Percentiles rank a stretch among this genome's conserved stretches.
Conservation (phyloP, 2,113 vertebrate species). For the Calyptomena viridis region DNA sequence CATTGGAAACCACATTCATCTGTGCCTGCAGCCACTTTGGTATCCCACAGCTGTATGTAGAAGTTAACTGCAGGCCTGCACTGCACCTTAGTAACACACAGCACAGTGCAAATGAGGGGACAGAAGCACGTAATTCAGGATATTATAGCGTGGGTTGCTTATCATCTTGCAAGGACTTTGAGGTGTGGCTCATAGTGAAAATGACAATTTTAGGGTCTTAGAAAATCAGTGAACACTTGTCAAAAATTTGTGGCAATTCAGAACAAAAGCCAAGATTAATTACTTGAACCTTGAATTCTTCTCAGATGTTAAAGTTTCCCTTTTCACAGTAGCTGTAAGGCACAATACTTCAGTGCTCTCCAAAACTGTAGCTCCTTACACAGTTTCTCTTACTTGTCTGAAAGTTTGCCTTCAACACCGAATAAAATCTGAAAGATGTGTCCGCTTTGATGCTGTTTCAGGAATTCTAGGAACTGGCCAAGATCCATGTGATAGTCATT, state of each 20-base stretch:
- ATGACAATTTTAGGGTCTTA: background rate
- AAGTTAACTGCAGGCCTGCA: background rate
- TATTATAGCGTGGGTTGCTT: background rate
- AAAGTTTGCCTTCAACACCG: constrained; percentile 74
- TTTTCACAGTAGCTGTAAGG: background rate
- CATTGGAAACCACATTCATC: background rate
- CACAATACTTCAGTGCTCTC: background rate
- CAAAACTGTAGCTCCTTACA: background rate
- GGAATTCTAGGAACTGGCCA: constrained; percentile 77
- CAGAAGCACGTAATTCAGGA: background rate
- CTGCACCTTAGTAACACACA: background rate
- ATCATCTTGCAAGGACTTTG: background rate
- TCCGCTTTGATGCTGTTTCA: constrained; percentile 72
- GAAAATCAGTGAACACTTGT: background rate
- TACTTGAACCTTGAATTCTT: background rate
- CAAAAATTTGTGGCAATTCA: background rate
- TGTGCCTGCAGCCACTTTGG: background rate
- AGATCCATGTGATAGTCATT: constrained; percentile 82
- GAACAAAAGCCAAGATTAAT: background rate
- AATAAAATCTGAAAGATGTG: constrained; percentile 79
- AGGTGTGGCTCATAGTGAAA: background rate
- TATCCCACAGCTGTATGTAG: background rate
- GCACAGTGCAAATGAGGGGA: background rate
- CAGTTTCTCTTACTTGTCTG: constrained; percentile 33
- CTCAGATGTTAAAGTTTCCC: background rate